Evolutionary conservation across 2,797 vertebrate species (phyloP), one percentile per base, ranked within the genome.

Genomic region (Gallinago solitaria): DNA sequence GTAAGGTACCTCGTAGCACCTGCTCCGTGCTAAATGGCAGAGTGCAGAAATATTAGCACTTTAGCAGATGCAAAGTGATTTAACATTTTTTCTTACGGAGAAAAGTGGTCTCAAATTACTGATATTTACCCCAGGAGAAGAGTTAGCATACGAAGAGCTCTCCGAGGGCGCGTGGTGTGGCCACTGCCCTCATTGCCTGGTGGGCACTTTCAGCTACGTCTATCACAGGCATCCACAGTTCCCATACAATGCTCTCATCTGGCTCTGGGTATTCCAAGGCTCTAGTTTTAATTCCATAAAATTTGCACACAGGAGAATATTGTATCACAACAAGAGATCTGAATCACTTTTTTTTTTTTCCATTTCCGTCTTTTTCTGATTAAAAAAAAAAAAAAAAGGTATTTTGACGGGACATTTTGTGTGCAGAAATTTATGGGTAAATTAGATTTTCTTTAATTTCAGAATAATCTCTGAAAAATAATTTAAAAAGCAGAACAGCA

Each of bases 201-300:
- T 32, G 68, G 5, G 16, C 24, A 16, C 3, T 27, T 77, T 16
- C 87, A 54, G 33, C 7, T 35, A 4, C 6, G 50, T 19, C 20
- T 61, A 16, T 2, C 16, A 24, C 48, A 63, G 5, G 8, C 9
- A 6, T 16, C 35, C 28, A 23, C 1, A n/a, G 27, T 28, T 71
- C 47, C 60, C 51, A 65, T 0, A 23, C 0, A 2, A 50, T 32
- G 28, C 12, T 61, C 35, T 77, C 59, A 17, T 5, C 4, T 3
- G 11, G 19, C 3, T 67, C 45, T 53, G 41, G 28, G 30, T 27
- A 84, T 79, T 30, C 7, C 73, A 53, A 70, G 37, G 15, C 14
- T 76, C 11, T 48, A 12, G 13, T 28, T 81, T 48, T 18, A 56
- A 71, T 50, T 8, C 4, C 48, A 56, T 6, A n/a, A 43, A 63